Percentiles rank a stretch among this genome's conserved stretches.
Conservation (phyloP, 1,140 invertebrate genomes). For the Cryptotermes secundus region DNA sequence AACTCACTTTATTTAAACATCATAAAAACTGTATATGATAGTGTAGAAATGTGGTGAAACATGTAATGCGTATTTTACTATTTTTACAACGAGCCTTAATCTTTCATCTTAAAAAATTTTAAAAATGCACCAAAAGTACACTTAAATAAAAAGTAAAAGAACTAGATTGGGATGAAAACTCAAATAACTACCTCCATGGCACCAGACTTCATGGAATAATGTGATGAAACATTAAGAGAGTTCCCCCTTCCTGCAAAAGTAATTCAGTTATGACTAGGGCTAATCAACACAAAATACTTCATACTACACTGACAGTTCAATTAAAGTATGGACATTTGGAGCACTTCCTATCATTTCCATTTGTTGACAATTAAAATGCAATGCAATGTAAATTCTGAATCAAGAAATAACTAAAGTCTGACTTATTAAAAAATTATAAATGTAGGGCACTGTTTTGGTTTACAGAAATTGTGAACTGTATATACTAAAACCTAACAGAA, state of each 20-base stretch:
- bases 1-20: slow-evolving; percentile 19
- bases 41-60: neutral
- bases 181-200: slow-evolving; percentile 4
- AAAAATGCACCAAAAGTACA: neutral
- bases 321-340: neutral
- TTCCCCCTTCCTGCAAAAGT: neutral
- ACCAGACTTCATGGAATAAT: slow-evolving; percentile 16
- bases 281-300: slow-evolving; percentile 20
- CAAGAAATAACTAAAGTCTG: no score
- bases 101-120: neutral
- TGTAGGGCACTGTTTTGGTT: neutral
- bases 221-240: neutral
- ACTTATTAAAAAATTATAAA: neutral
- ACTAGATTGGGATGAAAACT: neutral
- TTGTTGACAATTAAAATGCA: slow-evolving; percentile 11
- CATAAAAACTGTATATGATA: slow-evolving; percentile 11
- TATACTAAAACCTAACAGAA: neutral
- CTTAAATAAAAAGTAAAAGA: neutral
- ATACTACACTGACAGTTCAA: neutral
- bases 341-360: neutral
- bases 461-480: neutral
- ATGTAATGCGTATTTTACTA: neutral
- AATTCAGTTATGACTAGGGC: slow-evolving; percentile 12
- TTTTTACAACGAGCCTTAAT: neutral
- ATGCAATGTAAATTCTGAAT: neutral